A percentile compares a stretch with the other conserved stretches of the same genome.
These are phyloP conservation scores for Aleiodes testaceus DNA, from an alignment of 2,888 invertebrate species.

Conservation along the genomic window DNA sequence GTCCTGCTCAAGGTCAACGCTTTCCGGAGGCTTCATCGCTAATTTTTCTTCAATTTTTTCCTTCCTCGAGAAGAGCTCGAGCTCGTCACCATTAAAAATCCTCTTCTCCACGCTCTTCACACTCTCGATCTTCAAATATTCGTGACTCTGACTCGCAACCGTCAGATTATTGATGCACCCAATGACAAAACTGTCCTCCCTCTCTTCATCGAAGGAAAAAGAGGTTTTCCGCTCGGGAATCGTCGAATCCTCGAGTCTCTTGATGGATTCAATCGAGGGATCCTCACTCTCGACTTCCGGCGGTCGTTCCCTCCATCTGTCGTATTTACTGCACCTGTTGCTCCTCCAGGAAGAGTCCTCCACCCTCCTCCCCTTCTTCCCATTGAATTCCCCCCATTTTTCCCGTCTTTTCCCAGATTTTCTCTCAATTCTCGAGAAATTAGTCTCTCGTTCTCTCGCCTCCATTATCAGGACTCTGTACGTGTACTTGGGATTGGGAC, in stretches of 20 bases:
- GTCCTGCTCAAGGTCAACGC: constrained; percentile 48
- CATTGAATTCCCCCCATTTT: constrained; percentile 11
- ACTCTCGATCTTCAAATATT: not conserved
- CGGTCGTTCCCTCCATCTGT: constrained; percentile 33
- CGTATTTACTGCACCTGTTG: constrained; percentile 33
- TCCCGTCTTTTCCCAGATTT: no score
- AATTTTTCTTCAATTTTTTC: not conserved
- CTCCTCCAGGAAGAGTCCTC: constrained; percentile 12
- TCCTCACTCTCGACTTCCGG: constrained; percentile 23
- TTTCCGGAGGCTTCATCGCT: constrained; percentile 39
- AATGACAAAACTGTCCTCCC: constrained; percentile 29
- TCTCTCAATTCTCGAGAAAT: constrained; percentile 15
- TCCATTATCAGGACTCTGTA: constrained; percentile 65
- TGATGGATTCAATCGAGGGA: not conserved
- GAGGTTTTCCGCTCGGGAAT: not conserved
- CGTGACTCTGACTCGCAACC: constrained; percentile 8
- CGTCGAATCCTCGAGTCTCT: not conserved
- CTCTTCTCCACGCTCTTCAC: constrained; percentile 30
- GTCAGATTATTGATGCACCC: constrained; percentile 28
- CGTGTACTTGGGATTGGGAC: constrained; percentile 68
- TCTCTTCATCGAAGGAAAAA: constrained; percentile 27
- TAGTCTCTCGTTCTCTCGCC: constrained; percentile 59
- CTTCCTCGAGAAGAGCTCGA: constrained; percentile 44
- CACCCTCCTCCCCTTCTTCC: not conserved
- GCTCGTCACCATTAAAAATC: constrained; percentile 45